phyloP scores from a whole-genome alignment of 2,797 vertebrate species.

The Sternarchorhynchus goeldii region DNA sequence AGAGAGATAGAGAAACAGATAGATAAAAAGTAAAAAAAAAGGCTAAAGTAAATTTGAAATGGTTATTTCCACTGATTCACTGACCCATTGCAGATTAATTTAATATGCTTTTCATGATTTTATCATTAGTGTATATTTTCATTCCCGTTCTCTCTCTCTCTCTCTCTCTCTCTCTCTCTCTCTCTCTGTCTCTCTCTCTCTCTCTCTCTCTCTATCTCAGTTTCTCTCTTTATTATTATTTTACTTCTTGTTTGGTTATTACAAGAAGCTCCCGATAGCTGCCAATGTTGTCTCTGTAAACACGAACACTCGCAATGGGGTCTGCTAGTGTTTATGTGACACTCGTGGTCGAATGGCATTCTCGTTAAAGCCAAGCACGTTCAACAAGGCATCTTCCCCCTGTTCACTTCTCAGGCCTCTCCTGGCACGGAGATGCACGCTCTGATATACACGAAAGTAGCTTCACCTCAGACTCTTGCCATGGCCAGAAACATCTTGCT shows the following conservation, averaged over 20 bases:
- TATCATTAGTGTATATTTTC: too few relatives aligned
- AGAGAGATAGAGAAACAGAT: background rate
- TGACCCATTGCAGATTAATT: too few relatives aligned
- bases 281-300: slow-evolving; percentile 6
- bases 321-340: background rate
- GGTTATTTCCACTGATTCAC: too few relatives aligned
- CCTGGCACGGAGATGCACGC: background rate
- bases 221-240: background rate
- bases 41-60: background rate
- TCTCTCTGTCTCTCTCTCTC: too few relatives aligned
- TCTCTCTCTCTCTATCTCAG: too few relatives aligned
- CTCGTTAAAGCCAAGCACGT: background rate
- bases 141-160: too few relatives aligned
- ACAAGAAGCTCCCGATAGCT: background rate
- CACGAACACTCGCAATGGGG: background rate
- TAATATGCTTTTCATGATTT: too few relatives aligned
- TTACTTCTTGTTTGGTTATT: background rate
- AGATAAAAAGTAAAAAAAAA: background rate
- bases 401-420: background rate
- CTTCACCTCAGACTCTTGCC: slow-evolving; percentile 14
- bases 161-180: too few relatives aligned
- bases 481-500: slow-evolving; percentile 5
- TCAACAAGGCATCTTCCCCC: background rate
- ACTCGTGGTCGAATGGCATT: slow-evolving; percentile 3
- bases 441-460: slow-evolving; percentile 27